phyloP scores from a whole-genome alignment of 2,888 invertebrate genomes.

The Drosophila monieri region DNA sequence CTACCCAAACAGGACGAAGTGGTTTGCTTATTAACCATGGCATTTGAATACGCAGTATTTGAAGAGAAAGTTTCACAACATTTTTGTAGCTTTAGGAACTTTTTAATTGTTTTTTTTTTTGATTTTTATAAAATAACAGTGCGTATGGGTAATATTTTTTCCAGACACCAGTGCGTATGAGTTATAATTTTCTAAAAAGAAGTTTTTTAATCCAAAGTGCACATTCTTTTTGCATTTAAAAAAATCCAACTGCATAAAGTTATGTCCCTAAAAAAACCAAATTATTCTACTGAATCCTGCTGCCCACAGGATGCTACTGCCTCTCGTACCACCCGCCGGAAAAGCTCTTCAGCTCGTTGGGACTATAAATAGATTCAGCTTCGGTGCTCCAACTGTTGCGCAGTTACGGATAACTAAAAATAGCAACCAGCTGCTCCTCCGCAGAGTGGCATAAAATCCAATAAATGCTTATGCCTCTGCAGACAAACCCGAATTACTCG shows the following conservation, averaged over 20 bases:
- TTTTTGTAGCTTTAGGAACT: too few relatives aligned
- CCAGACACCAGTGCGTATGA: background rate
- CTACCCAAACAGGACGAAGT: background rate
- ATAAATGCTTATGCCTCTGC: slow-evolving; percentile 57
- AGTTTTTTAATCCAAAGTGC: too few relatives aligned
- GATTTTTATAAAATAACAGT: background rate
- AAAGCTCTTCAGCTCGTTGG: background rate
- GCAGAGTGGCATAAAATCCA: slow-evolving; percentile 63
- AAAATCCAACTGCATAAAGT: slow-evolving; percentile 3
- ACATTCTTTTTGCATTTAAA: background rate
- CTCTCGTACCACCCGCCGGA: background rate
- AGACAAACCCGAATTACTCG: slow-evolving; percentile 59
- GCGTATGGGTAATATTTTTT: slow-evolving; percentile 11
- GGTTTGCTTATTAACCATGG: slow-evolving; percentile 40
- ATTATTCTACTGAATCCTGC: slow-evolving; percentile 6
- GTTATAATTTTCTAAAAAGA: too few relatives aligned
- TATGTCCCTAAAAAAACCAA: slow-evolving; percentile 23
- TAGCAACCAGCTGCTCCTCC: slow-evolving; percentile 35
- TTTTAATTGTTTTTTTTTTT: background rate
- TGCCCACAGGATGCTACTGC: background rate
- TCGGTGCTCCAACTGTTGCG: slow-evolving; percentile 44
- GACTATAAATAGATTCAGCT: slow-evolving; percentile 33
- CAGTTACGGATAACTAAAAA: slow-evolving; percentile 47
- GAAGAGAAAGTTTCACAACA: slow-evolving; percentile 7
- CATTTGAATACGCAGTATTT: slow-evolving; percentile 9